Evolutionary conservation across 2,888 invertebrate genomes (phyloP), one percentile per base, ranked within the genome.

Genomic region (Netelia virgata): DNA sequence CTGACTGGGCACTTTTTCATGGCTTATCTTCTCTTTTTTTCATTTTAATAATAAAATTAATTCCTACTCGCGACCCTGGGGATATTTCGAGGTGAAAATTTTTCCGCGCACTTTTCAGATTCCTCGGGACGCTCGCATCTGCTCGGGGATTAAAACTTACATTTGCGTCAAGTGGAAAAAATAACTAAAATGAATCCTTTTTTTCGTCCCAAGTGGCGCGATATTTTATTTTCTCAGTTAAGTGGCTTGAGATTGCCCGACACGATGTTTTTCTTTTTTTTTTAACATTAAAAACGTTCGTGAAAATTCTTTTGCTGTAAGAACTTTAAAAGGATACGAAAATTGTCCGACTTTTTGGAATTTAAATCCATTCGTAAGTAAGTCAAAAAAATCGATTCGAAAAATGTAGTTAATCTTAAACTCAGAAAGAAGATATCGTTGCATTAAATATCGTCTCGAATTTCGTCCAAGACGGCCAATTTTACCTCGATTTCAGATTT

Each of bases 361-460:
- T 36, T 36, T 36, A 36, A 36, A 36, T 36, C 36, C 36, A 6
- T 36, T 36, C 36, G 6, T 6, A 8, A 6, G 36, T 6, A 36
- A 36, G n/a, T n/a, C n/a, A 36, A 36, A 36, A 36, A 1, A 36
- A 36, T 36, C 36, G 36, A 36, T 50, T 3, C 3, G 36, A 36
- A 50, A 50, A 23, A 1, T 10, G 20, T 63, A 36, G 36, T 36
- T 36, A 18, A 74, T 28, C 18, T 5, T 16, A 36, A 75, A 16
- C 2, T 1, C 11, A 16, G 16, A 43, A 66, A 55, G 43, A 57
- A 47, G 1, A n/a, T 3, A 55, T 70, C 43, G 61, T 1, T 28
- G 61, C 36, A 64, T 70, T 47, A 75, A 83, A 78, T 79, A 70
- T 66, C 64, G 66, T 41, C 53, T 41, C 61, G 50, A 64, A 59